phyloP scores from a whole-genome alignment of 2,888 invertebrate species.

The Cyrtodaria siliqua region DNA sequence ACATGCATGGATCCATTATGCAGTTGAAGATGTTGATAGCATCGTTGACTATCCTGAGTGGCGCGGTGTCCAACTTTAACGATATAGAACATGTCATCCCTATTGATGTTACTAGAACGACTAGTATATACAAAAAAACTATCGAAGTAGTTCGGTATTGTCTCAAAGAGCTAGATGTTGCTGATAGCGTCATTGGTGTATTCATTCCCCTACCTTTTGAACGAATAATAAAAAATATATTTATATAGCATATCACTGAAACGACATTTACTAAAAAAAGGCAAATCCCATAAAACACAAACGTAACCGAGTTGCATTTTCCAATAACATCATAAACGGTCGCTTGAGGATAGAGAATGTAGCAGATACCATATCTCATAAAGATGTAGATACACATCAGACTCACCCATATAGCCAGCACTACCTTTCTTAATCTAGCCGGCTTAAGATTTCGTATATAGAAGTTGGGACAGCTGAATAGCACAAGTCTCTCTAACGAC shows the following conservation, averaged over 20 bases:
- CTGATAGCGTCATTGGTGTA: too few species aligned
- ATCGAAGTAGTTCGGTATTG: too few species aligned
- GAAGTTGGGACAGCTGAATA: slow-evolving; percentile 34
- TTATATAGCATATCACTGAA: too few species aligned
- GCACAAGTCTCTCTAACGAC: slow-evolving; percentile 40
- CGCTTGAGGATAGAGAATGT: slow-evolving; percentile 1
- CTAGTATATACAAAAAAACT: too few species aligned
- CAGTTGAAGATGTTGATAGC: slow-evolving; percentile 14
- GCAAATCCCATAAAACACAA: slow-evolving; percentile 15
- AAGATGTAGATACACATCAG: slow-evolving; percentile 15
- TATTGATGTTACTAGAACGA: too few species aligned
- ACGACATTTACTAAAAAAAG: neutral
- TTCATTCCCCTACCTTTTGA: too few species aligned
- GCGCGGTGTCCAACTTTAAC: neutral
- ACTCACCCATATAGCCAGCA: slow-evolving; percentile 19
- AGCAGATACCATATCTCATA: slow-evolving; percentile 28
- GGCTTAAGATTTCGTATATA: slow-evolving; percentile 23
- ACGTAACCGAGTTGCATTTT: slow-evolving; percentile 23
- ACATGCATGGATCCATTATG: slow-evolving; percentile 28
- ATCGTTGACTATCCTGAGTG: slow-evolving; percentile 18
- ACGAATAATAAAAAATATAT: too few species aligned
- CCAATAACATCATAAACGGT: slow-evolving; percentile 30
- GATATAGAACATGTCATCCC: too few species aligned
- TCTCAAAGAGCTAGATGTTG: too few species aligned
- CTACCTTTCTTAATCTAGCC: slow-evolving; percentile 6